Evolutionary conservation across 2,888 invertebrate species (phyloP).

Genomic region (Volucella bombylans): DNA sequence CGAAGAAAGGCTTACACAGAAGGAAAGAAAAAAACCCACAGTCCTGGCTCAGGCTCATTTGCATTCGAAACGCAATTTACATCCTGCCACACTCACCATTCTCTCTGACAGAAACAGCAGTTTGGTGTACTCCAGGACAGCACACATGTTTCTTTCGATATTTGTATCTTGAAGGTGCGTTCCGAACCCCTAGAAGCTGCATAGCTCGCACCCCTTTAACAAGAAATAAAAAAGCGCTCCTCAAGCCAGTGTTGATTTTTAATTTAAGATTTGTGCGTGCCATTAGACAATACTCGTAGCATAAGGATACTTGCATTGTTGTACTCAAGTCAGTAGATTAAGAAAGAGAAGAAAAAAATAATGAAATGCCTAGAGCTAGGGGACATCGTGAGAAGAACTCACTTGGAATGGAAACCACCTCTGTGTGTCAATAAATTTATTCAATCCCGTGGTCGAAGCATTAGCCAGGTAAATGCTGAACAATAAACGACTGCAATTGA

Average conservation of each 20-base stretch:
- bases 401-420: constrained; percentile 7
- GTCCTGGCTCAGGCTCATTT: constrained; percentile 39
- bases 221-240: background rate
- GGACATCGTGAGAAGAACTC: constrained; percentile 70
- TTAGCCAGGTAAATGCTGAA: constrained; percentile 50
- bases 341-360: too few species aligned
- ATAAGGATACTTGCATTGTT: background rate
- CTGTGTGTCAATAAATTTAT: constrained; percentile 50
- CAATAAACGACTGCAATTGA: constrained; percentile 30
- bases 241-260: constrained; percentile 54
- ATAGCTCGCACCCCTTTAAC: constrained; percentile 24
- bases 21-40: constrained; percentile 4
- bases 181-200: constrained; percentile 6
- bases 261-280: constrained; percentile 66
- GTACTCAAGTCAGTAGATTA: background rate
- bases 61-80: constrained; percentile 63
- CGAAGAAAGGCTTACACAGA: constrained; percentile 29
- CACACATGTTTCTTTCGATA: constrained; percentile 33
- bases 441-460: constrained; percentile 63
- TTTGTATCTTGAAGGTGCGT: constrained; percentile 44
- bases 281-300: constrained; percentile 53
- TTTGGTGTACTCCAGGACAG: background rate
- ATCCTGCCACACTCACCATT: constrained; percentile 47
- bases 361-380: constrained; percentile 3
- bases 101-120: too few species aligned